Evolutionary conservation across 2,113 vertebrate genomes (phyloP), one percentile per base, ranked within the genome.

Genomic region (Ailuropoda melanoleuca): DNA sequence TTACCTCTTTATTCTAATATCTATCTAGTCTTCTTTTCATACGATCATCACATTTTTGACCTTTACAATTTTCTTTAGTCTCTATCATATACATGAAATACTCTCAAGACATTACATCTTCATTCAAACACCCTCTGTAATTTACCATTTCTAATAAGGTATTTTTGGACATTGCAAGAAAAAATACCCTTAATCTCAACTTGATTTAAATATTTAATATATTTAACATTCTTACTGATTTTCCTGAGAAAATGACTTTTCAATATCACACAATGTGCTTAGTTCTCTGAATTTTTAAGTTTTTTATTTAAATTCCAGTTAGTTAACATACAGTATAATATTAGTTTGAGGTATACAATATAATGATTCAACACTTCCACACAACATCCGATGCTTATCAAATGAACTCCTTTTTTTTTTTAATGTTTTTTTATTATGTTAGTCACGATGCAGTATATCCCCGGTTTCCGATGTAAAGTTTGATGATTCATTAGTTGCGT

Each of bases 191-290:
- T 72, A 70, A 34, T 60, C 34, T 77, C 56, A 77, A 18, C 1
- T 18, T 68, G 24, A 87, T 77, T 93, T 87, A 88, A 82, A 92
- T 82, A 58, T 58, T 55, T 70, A 84, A 70, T 53, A 21, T 19
- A 66, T 62, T 48, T 93, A 50, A 90, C 4, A 75, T 83, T 87
- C 86, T 43, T 50, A 46, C 4, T 24, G 5, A 43, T 75, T 68
- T 95, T 87, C 34, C 74, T 77, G 29, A 83, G 60, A 96, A 97
- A 91, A 72, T 70, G 1, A 29, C 84, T 92, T 92, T 56, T 78
- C 56, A 74, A 6, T 66, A 80, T 43, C 64, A 93, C 8, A 60
- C 10, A n/a, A 74, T 56, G 21, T 12, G 12, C 62, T 96, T 48
- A 37, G 7, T 9, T 85, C 8, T 70, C 53, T 92, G 26, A 77